Evolutionary conservation across 2,888 invertebrate genomes (phyloP), one percentile per base, ranked within the genome.

Genomic region (Yponomeuta evonymella): DNA sequence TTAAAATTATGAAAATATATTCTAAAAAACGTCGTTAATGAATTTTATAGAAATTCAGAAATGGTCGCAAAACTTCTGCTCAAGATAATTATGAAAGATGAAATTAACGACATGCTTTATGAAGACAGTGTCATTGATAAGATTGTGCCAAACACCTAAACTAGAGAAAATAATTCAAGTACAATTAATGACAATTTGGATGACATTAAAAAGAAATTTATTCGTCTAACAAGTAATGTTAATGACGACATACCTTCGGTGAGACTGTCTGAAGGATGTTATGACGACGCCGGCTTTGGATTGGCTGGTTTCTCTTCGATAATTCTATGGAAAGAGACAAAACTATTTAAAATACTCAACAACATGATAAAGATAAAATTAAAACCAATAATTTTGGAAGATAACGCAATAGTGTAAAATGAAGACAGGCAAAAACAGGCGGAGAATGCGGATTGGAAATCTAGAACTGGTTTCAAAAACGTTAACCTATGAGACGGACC

Each of bases 201-300:
- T 43, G 68, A 65, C 66, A 64, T 58, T 65, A 51, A 71, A n/a
- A 29, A n/a, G 43, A 62, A 15, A 66, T 58, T 30, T 58, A 68
- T 30, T 43, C 6, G 8, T 43, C 43, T 43, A 43, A 8, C 9
- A 43, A 43, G 43, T 43, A 43, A 43, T 43, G 8, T 43, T 43
- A 64, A 70, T 43, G n/a, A 66, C 23, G 15, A 68, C 72, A 82
- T 89, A 97, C 96, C 98, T 96, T 84, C 98, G 89, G 79, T 97
- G 96, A 15, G 97, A 97, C 82, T 97, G 96, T 70, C 97, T 92
- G 79, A 96, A 97, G 2, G 97, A 97, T 2, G 98, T 98, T 72
- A 98, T 97, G 70, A 98, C 97, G 9, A 97, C 97, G 0, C 98
- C 98, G 2, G 96, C 97, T 85, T 96, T 96, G 75, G 92, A 89